Percentiles rank a stretch among this genome's conserved stretches.
Conservation (phyloP, 2,888 invertebrate genomes). For the Acleris emargana region DNA sequence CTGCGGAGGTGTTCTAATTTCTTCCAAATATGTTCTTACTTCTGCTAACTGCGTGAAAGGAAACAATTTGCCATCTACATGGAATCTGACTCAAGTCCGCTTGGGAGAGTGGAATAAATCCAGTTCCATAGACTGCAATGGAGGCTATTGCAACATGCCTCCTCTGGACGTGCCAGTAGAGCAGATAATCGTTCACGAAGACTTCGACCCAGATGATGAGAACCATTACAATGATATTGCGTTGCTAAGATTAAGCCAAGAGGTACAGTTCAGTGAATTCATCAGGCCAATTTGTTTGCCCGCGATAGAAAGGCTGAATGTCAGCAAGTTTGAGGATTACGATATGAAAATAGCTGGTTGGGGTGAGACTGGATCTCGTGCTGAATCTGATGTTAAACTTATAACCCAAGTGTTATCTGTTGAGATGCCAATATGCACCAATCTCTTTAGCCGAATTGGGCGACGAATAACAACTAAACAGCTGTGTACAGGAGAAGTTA, state of each 20-base stretch:
- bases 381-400: background rate
- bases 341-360: background rate
- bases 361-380: constrained; percentile 1
- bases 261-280: constrained; percentile 5
- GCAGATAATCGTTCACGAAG: constrained; percentile 2
- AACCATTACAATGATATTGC: constrained; percentile 10
- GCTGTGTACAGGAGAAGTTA: background rate
- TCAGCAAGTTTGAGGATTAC: background rate
- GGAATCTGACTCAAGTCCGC: background rate
- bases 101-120: constrained; percentile 3
- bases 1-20: constrained; percentile 6
- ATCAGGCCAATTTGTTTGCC: constrained; percentile 11
- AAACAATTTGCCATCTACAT: background rate
- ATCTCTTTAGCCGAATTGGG: background rate
- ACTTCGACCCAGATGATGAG: background rate
- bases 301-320: background rate
- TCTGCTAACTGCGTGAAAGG: constrained; percentile 7
- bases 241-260: background rate
- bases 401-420: background rate
- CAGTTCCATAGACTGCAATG: background rate
- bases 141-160: background rate
- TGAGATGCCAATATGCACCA: background rate
- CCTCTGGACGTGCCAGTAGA: background rate
- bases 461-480: background rate
- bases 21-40: constrained; percentile 6